Conservation (phyloP, 2,113 vertebrate genomes). For the Stigmatopora nigra region DNA sequence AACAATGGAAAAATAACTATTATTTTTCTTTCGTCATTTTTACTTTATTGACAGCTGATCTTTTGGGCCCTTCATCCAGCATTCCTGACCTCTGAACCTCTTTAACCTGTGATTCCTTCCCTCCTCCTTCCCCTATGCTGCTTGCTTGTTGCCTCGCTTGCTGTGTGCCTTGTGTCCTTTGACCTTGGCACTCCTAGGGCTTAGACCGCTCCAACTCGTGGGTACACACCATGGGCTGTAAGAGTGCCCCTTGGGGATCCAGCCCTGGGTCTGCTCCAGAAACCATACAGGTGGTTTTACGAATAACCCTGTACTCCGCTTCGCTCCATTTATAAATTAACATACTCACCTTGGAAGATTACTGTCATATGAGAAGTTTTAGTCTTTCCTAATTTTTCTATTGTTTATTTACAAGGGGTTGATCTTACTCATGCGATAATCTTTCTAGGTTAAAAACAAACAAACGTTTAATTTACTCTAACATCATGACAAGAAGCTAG, state of each 20-base stretch:
- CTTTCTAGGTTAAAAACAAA: too few relatives aligned
- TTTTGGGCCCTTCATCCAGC: constrained; percentile 43
- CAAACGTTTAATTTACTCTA: background rate
- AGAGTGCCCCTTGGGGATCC: constrained; percentile 97
- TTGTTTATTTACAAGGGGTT: background rate
- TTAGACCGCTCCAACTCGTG: constrained; percentile 99
- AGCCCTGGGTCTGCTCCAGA: constrained; percentile 95
- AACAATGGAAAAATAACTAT: background rate
- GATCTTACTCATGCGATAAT: too few relatives aligned
- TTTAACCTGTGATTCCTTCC: constrained; percentile 73
- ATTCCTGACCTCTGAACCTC: constrained; percentile 60
- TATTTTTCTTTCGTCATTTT: background rate
- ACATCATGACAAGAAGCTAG: background rate
- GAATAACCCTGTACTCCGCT: constrained; percentile 55
- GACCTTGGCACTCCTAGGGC: constrained; percentile 87
- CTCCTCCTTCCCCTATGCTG: constrained; percentile 62
- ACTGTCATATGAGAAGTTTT: constrained; percentile 56
- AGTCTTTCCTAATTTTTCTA: constrained; percentile 37
- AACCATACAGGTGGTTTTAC: constrained; percentile 93
- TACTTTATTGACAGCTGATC: constrained; percentile 48
- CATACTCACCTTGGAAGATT: constrained; percentile 41
- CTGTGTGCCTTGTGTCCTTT: constrained; percentile 77
- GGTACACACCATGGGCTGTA: constrained; percentile 99
- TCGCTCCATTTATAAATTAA: constrained; percentile 38
- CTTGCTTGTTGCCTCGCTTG: constrained; percentile 65